A percentile compares a stretch with the other conserved stretches of the same genome.
These are phyloP conservation scores for Ostrea denselamellosa DNA, from an alignment of 1,140 invertebrate species.

Conservation along the genomic window DNA sequence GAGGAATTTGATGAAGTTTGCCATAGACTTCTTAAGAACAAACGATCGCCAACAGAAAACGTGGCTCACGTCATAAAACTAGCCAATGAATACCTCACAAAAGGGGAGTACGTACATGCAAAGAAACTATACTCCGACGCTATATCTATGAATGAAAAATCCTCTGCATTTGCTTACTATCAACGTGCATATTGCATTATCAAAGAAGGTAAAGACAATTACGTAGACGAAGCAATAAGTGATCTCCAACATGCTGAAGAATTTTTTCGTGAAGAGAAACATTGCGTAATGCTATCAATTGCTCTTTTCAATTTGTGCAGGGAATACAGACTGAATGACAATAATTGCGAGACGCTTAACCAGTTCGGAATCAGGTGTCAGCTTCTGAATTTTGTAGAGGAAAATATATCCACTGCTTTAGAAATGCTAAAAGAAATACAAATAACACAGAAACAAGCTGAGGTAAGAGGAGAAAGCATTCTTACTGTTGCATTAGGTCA, in stretches of 20 bases:
- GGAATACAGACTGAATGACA: not conserved
- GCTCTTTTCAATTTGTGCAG: not conserved
- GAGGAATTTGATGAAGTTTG: not conserved
- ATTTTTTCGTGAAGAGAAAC: not conserved
- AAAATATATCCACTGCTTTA: conserved; percentile 15
- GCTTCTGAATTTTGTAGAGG: conserved; percentile 6
- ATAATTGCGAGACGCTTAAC: not conserved
- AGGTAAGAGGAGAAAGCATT: not conserved
- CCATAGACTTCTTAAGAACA: not conserved
- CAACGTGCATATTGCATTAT: not conserved
- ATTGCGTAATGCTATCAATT: not conserved
- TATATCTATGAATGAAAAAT: not conserved
- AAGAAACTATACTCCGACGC: not conserved
- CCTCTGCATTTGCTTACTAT: not conserved
- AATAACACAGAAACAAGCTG: not conserved
- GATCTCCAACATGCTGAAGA: not conserved
- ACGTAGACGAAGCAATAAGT: not conserved
- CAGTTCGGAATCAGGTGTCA: conserved; percentile 4
- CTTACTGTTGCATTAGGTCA: not conserved
- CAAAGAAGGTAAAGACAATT: not conserved
- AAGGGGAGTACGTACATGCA: not conserved
- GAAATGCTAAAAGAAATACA: not conserved
- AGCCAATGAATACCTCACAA: not conserved
- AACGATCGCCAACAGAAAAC: conserved; percentile 1
- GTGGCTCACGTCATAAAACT: not conserved